Base-by-base conservation (phyloP, 23 tunicate genomes). In the Styela plicata region DNA sequence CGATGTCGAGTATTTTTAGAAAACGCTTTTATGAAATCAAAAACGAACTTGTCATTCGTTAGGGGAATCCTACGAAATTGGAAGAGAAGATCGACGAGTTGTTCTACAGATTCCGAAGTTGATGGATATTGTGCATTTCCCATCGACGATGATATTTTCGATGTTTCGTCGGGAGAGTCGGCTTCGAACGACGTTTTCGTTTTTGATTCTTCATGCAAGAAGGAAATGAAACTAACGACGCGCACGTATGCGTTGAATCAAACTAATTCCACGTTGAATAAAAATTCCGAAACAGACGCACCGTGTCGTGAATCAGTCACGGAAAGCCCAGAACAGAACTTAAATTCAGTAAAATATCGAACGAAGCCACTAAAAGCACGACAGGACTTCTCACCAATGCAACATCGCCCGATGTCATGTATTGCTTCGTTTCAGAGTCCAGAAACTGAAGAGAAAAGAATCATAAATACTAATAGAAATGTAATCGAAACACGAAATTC, bases 121-220 rank as follows among this genome's bases (percentile, higher is more conserved):
- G 25, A 36, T 21, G 81, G 81, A 21, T 76, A 76, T 27, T 27
- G 65, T n/a, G 36, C 81, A 18, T 76, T 44, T 76, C 81, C 81
- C 22, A 44, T 76, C 0, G 81, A 76, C 0, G 81, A 76, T 27
- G 81, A 76, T 44, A 44, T 76, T 0, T 76, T 76, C 44, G 64
- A 29, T 44, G 57, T 44, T 44, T 44, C 57, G 7, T 44, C 57
- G 7, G 57, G 57, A 5, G 57, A 44, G 13, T 7, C 13, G 57
- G 57, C 57, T 5, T 44, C 57, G 13, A 44, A 44, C 13, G 57
- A 44, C 57, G 57, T 44, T 13, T 44, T 44, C 13, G 57, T 44
- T 44, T 44, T 44, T 13, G 57, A 44, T 13, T 13, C 10, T 44
- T 13, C 57, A 44, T 13, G 10, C 13, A 7, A 13, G 57, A 44